Conservation (phyloP, 2,888 invertebrate species). For the Papilio protenor region DNA sequence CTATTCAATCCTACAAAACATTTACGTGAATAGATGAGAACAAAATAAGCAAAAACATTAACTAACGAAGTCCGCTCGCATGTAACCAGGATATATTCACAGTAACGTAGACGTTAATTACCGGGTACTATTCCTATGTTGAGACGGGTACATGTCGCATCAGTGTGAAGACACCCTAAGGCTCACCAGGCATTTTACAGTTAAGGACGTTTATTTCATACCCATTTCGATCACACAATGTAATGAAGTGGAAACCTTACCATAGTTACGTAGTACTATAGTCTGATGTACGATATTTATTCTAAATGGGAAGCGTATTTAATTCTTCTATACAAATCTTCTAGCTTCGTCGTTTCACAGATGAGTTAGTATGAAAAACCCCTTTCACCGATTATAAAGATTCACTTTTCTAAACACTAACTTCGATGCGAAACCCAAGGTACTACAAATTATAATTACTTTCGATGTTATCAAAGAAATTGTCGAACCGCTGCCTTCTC, state of each 20-base stretch:
- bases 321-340: slow-evolving; percentile 55
- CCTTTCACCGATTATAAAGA: slow-evolving; percentile 76
- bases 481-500: slow-evolving; percentile 31
- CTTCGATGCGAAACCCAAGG: slow-evolving; percentile 59
- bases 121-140: slow-evolving; percentile 38
- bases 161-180: slow-evolving; percentile 50
- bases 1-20: slow-evolving; percentile 16
- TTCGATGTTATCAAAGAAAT: slow-evolving; percentile 42
- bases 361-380: slow-evolving; percentile 54
- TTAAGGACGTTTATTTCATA: background rate
- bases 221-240: background rate
- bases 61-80: slow-evolving; percentile 18
- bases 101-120: slow-evolving; percentile 44
- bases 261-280: background rate
- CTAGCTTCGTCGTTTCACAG: slow-evolving; percentile 57
- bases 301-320: background rate
- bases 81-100: slow-evolving; percentile 38
- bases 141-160: slow-evolving; percentile 38
- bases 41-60: slow-evolving; percentile 39
- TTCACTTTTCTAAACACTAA: slow-evolving; percentile 74
- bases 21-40: slow-evolving; percentile 8
- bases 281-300: background rate
- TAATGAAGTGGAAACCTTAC: background rate
- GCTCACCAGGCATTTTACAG: slow-evolving; percentile 57
- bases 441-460: slow-evolving; percentile 57